A percentile compares a stretch with the other conserved stretches of the same genome.
Evolutionary conservation across 2,888 invertebrate species (phyloP).

Genomic region (Oxyteleia sp.): DNA sequence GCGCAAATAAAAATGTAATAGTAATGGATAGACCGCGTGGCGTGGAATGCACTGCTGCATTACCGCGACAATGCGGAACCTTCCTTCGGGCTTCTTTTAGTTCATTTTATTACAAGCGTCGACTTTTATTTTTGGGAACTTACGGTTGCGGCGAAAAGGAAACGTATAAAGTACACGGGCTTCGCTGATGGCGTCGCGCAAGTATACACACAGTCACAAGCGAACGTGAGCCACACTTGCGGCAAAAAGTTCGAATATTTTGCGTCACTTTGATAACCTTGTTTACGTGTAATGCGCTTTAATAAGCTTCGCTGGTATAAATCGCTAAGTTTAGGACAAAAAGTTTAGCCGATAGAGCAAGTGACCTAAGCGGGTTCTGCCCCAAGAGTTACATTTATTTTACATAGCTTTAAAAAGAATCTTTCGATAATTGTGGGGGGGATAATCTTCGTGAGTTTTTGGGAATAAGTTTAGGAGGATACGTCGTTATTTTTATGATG

Average conservation of each 20-base stretch:
- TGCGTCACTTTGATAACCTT: constrained; percentile 35
- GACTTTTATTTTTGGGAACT: constrained; percentile 77
- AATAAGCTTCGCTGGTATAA: background rate
- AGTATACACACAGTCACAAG: background rate
- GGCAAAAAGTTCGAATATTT: constrained; percentile 30
- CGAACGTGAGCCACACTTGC: background rate
- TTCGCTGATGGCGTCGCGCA: constrained; percentile 39
- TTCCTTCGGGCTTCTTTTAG: constrained; percentile 73
- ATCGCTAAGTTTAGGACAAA: constrained; percentile 5
- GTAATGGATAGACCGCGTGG: constrained; percentile 78
- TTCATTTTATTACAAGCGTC: constrained; percentile 76
- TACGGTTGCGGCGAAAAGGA: constrained; percentile 66
- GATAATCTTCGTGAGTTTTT: too few relatives aligned
- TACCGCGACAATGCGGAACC: constrained; percentile 79
- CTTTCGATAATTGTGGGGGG: too few relatives aligned
- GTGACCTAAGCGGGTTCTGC: too few relatives aligned
- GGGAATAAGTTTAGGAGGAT: too few relatives aligned
- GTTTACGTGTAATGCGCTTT: constrained; percentile 16
- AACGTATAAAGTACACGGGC: constrained; percentile 62
- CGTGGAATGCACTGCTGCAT: constrained; percentile 76
- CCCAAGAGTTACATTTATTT: too few relatives aligned
- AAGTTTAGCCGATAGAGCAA: background rate
- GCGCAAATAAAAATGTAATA: constrained; percentile 79
- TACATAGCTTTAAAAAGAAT: too few relatives aligned
- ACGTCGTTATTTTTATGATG: too few relatives aligned